These are phyloP conservation scores for Thripadectes ignobilis DNA, from an alignment of 2,797 vertebrate genomes.

Conservation along the genomic window DNA sequence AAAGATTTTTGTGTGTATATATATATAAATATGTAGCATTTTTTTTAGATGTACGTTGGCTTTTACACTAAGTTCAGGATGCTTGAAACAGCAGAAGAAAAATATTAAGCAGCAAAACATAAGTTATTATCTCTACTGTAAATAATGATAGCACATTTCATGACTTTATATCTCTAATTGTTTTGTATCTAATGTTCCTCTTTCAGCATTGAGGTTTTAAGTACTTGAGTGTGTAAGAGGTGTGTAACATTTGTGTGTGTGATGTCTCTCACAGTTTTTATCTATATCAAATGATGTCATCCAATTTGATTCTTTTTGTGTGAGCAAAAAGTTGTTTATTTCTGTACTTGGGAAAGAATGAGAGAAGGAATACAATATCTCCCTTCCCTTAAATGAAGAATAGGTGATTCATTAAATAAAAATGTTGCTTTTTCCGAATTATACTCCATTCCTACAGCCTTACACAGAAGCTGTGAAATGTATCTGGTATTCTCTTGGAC, in stretches of 20 bases:
- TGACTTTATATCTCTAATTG: not conserved
- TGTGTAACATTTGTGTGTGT: not conserved
- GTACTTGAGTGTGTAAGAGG: not conserved
- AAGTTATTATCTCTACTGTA: not conserved
- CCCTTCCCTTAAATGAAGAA: not conserved
- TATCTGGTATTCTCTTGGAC: not conserved
- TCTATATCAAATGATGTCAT: not conserved
- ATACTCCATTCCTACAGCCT: not conserved
- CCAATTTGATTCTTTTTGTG: not conserved
- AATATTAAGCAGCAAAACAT: accelerated
- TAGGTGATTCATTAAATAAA: not conserved
- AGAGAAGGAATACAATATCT: not conserved
- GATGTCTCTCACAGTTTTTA: not conserved
- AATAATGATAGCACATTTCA: not conserved
- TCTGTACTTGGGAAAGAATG: not conserved
- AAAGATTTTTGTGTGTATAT: not conserved
- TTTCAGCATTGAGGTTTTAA: not conserved
- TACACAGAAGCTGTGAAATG: not conserved
- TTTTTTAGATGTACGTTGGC: not conserved
- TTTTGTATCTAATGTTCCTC: not conserved
- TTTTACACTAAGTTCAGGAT: not conserved
- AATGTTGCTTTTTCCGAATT: not conserved
- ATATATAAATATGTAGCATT: not conserved
- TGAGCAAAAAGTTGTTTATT: not conserved
- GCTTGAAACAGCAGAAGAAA: not conserved